Base-by-base conservation (phyloP, 1,140 invertebrate genomes). In the Aleiodes sp. region DNA sequence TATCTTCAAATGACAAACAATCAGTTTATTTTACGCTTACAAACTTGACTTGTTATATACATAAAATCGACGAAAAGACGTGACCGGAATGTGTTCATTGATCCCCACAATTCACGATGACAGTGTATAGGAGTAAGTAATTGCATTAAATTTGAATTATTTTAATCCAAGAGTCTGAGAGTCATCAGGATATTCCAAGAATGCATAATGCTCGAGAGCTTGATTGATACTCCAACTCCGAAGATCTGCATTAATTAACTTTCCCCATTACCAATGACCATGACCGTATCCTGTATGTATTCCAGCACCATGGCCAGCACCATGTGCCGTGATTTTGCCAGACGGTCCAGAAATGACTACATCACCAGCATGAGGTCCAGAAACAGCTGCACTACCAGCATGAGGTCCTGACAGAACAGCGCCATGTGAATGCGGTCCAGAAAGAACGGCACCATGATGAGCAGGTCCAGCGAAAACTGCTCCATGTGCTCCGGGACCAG, bases 301-400 rank as follows among this genome's bases (percentile, higher is more conserved):
- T 2, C 70, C 81, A 9, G 79, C 77, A 4, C 85, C 84, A 63
- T 82, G 78, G 14, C 83, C 85, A 26, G 79, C 81, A 9, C 85
- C 84, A 39, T 85, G 83, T 56, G 85, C 78, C 0, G 83, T 82
- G 63, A 86, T 86, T 62, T 82, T 86, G 16, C 84, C 85, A 8
- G 82, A 84, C 33, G 85, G 85, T 33, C 85, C 84, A 21, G 82
- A 76, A 24, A 86, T 86, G 3, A 86, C 80, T 6, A 82, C 84
- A 2, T 80, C 78, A n/a, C 84, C 84, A n/a, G 82, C 82, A n/a
- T 73, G 72, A 3, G 84, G 84, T 16, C 82, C 84, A 19, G 82
- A 76, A 10, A 86, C 78, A 7, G 83, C 82, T 4, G 82, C 83
- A 37, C 65, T 76, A 60, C 84, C 84, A 0, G 84, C 67, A 61